phyloP scores from a whole-genome alignment of 1,140 invertebrate species.

The Microplitis mediator region DNA sequence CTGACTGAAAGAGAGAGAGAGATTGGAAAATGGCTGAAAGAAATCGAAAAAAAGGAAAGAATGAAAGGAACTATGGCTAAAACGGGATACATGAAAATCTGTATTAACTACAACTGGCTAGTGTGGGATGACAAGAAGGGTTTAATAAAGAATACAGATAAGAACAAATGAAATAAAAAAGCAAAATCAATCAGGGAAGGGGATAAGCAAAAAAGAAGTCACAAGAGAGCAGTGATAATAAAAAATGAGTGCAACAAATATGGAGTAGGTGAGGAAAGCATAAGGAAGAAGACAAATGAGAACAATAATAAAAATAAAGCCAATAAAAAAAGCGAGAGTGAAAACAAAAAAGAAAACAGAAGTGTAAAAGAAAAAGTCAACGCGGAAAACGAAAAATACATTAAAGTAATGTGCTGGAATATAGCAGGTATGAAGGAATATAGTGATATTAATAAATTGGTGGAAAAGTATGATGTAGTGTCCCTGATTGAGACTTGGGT shows the following conservation, averaged over 20 bases:
- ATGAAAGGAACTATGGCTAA: constrained; percentile 7
- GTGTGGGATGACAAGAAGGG: constrained; percentile 10
- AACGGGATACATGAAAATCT: constrained; percentile 14
- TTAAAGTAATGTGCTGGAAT: constrained; percentile 22
- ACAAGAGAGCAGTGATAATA: constrained; percentile 4
- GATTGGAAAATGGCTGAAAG: constrained; percentile 22
- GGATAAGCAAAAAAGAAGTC: not conserved
- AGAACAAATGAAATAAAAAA: constrained; percentile 1
- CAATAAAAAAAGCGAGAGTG: not conserved
- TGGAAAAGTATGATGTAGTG: constrained; percentile 23
- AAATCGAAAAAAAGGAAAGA: constrained; percentile 19
- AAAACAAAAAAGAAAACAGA: not conserved
- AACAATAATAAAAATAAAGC: not conserved
- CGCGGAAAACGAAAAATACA: not conserved
- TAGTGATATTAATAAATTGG: constrained; percentile 24
- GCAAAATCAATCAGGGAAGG: not conserved
- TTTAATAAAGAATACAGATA: not conserved
- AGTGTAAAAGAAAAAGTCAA: not conserved
- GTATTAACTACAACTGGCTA: not conserved
- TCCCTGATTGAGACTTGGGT: constrained; percentile 35
- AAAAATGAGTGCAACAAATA: not conserved
- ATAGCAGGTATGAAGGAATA: constrained; percentile 25
- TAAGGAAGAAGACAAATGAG: not conserved
- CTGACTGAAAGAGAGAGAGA: constrained; percentile 29
- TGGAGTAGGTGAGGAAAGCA: not conserved